Percentiles rank a stretch among this genome's conserved stretches.
These are phyloP conservation scores for Bombus impatiens DNA, from an alignment of 1,140 invertebrate species.

Conservation along the genomic window DNA sequence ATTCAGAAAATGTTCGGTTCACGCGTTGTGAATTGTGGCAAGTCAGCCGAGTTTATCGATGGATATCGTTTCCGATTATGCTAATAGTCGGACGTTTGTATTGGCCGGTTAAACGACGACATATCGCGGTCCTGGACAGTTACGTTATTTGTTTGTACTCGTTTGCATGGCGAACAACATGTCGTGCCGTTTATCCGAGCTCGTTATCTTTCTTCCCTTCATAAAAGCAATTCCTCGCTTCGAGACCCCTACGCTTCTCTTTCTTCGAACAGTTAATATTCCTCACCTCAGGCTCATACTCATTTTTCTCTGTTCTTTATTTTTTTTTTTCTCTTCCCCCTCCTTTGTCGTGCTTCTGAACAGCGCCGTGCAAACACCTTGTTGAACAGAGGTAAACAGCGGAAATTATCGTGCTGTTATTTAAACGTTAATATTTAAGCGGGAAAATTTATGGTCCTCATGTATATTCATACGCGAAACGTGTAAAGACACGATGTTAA, in stretches of 20 bases:
- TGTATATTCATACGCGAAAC: conserved; percentile 25
- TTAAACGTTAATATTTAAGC: conserved; percentile 17
- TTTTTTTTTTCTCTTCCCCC: background rate
- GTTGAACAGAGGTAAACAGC: conserved; percentile 11
- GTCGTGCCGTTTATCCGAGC: background rate
- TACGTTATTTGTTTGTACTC: conserved; percentile 57
- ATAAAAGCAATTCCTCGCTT: conserved; percentile 39
- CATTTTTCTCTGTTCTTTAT: background rate
- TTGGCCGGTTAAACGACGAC: conserved; percentile 42
- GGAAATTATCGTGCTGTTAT: conserved; percentile 21
- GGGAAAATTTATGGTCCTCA: conserved; percentile 45
- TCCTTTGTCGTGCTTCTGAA: background rate
- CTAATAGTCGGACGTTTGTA: conserved; percentile 53
- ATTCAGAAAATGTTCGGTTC: conserved; percentile 34
- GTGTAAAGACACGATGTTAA: conserved; percentile 29
- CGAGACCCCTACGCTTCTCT: background rate
- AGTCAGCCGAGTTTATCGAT: conserved; percentile 56
- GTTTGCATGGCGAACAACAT: conserved; percentile 54
- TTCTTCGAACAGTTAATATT: background rate
- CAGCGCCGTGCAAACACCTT: background rate
- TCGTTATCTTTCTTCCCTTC: conserved; percentile 33
- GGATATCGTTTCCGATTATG: conserved; percentile 65
- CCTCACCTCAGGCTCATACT: background rate
- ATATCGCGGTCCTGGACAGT: conserved; percentile 53
- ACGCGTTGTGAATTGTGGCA: conserved; percentile 31